Conservation (phyloP, 2,888 invertebrate species). For the Cryptocheilus praepositus region DNA sequence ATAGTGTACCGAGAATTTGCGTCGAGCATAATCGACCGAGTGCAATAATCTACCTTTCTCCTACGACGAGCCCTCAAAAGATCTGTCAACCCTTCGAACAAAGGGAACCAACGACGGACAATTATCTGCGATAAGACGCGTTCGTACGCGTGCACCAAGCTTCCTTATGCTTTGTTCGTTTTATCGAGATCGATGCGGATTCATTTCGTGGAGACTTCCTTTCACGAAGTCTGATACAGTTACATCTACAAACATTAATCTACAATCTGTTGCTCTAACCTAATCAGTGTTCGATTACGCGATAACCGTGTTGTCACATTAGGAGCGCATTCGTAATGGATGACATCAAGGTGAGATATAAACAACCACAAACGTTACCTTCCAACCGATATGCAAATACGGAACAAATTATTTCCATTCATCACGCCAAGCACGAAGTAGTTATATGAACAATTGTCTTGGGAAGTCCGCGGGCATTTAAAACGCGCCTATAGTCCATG, state of each 20-base stretch:
- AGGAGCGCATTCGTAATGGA: neutral
- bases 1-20: neutral
- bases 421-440: neutral
- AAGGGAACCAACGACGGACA: conserved; percentile 1
- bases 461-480: too few species aligned
- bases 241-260: too few species aligned
- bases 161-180: too few species aligned
- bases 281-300: conserved; percentile 22
- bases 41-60: too few species aligned
- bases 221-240: neutral
- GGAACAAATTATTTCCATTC: neutral
- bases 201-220: too few species aligned
- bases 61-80: neutral
- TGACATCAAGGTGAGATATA: conserved; percentile 9
- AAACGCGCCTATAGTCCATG: neutral
- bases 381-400: neutral
- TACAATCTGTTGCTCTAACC: conserved; percentile 20
- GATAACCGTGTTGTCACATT: conserved; percentile 3
- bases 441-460: too few species aligned
- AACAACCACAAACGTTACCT: neutral
- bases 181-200: too few species aligned
- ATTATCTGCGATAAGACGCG: too few species aligned
- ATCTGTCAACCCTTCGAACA: conserved; percentile 1
- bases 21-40: conserved; percentile 7
- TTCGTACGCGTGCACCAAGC: too few species aligned